Evolutionary conservation across 2,888 invertebrate genomes (phyloP), one percentile per base, ranked within the genome.

Genomic region (Erannis defoliaria): DNA sequence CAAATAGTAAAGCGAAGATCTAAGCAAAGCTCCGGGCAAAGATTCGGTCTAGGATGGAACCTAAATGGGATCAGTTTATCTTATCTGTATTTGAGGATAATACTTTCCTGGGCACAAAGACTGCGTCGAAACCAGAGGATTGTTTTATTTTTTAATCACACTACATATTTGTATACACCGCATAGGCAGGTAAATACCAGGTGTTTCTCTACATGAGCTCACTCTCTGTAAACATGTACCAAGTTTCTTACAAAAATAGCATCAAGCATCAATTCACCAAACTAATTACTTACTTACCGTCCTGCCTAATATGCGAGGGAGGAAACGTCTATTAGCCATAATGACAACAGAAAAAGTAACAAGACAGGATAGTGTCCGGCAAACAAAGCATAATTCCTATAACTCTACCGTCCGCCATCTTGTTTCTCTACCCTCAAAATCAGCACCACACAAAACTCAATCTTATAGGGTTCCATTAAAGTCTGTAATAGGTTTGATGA

Each of bases 281-380:
- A 53, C 46, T 21, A 53, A 51, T 53, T 29, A 55, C 46, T 46
- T 46, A 31, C 16, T 29, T 10, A 29, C 16, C 5, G 31, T 33
- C 31, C 26, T 3, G n/a, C 31, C 46, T 26, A 16, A 23, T 16
- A 31, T 21, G 51, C 31, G 21, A 55, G 1, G 33, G 18, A 64
- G 45, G 55, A 60, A 55, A 61, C 54, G 38, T 53, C 45, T 55
- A 58, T 67, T 63, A 58, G 18, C 55, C 48, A 31, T 65, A 68
- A 54, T 59, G 65, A 63, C 61, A 63, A 53, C 58, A 63, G 60
- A 64, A 62, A 66, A 64, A 62, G 59, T 55, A 61, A 26, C 43
- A 58, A 45, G 61, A 66, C 66, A 38, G 55, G 58, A 54, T 61
- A 65, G 61, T 56, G 60, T 48, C 57, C 43, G 46, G 54, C 54